A percentile compares a stretch with the other conserved stretches of the same genome.
Conservation (phyloP, 2,888 invertebrate species). For the Lasius platythorax region DNA sequence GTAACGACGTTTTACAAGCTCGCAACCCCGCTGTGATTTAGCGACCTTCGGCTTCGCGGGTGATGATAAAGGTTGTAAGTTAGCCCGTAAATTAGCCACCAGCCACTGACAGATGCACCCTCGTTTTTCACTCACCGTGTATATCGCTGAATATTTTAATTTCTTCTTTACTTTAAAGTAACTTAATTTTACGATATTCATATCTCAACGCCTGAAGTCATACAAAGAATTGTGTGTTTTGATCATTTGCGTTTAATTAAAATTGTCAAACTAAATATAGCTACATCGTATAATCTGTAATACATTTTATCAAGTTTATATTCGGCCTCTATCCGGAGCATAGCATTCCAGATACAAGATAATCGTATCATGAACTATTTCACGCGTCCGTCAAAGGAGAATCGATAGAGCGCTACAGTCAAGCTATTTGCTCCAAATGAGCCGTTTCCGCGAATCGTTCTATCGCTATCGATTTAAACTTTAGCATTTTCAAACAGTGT, state of each 20-base stretch:
- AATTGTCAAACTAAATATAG: not conserved
- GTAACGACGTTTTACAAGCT: constrained; percentile 19
- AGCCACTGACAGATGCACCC: not conserved
- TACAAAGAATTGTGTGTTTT: not conserved
- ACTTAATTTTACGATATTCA: not conserved
- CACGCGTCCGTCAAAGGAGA: not conserved
- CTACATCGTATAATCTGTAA: not conserved
- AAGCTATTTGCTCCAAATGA: not conserved
- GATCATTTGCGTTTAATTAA: not conserved
- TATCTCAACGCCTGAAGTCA: not conserved
- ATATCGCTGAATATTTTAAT: not conserved
- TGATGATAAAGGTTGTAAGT: constrained; percentile 56
- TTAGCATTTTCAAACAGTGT: constrained; percentile 60
- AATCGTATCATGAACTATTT: constrained; percentile 13
- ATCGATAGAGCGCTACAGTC: constrained; percentile 15
- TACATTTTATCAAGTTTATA: not conserved
- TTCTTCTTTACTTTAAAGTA: not conserved
- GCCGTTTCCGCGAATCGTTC: not conserved
- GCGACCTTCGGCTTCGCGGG: constrained; percentile 53
- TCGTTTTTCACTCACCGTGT: constrained; percentile 1
- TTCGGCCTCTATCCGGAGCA: not conserved
- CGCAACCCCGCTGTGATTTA: constrained; percentile 58
- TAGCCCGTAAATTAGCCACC: constrained; percentile 60
- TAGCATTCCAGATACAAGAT: constrained; percentile 8
- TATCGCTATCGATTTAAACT: constrained; percentile 34